A percentile compares a stretch with the other conserved stretches of the same genome.
Conservation (phyloP, 2,113 vertebrate genomes). For the Pelecanus crispus region DNA sequence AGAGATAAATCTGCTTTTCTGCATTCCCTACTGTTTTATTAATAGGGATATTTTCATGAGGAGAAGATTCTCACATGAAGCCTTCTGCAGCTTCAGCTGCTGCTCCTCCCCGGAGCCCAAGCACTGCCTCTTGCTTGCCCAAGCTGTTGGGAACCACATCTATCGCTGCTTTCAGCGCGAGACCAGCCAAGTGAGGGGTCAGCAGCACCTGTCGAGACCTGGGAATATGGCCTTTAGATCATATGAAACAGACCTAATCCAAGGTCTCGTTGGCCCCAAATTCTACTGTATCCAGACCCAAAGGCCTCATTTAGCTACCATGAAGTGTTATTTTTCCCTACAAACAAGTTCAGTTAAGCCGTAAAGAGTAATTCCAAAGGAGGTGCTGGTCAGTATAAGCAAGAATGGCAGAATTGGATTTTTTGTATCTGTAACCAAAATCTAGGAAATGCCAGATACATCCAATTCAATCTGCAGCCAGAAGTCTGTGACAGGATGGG, state of each 20-base stretch:
- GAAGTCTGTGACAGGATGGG: neutral
- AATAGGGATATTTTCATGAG: neutral
- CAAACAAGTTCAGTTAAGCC: neutral
- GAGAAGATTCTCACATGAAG: neutral
- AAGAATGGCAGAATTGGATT: neutral
- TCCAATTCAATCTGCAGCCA: neutral
- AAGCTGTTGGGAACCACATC: neutral
- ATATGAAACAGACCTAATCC: neutral
- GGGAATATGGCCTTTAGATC: neutral
- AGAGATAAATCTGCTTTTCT: constrained; percentile 28
- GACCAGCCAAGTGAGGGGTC: neutral
- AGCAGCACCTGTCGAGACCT: accelerated
- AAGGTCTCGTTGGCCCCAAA: neutral
- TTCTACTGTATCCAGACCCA: neutral
- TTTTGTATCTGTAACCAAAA: neutral
- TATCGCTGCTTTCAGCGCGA: neutral
- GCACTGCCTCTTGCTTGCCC: neutral
- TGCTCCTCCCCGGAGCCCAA: neutral
- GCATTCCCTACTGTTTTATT: constrained; percentile 52
- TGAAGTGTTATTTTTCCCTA: neutral
- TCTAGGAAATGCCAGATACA: neutral
- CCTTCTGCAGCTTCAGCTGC: neutral
- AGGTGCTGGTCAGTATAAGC: neutral
- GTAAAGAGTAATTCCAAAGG: neutral
- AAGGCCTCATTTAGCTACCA: neutral